Conservation (phyloP, 2,888 invertebrate genomes). For the Lasioglossum vierecki region DNA sequence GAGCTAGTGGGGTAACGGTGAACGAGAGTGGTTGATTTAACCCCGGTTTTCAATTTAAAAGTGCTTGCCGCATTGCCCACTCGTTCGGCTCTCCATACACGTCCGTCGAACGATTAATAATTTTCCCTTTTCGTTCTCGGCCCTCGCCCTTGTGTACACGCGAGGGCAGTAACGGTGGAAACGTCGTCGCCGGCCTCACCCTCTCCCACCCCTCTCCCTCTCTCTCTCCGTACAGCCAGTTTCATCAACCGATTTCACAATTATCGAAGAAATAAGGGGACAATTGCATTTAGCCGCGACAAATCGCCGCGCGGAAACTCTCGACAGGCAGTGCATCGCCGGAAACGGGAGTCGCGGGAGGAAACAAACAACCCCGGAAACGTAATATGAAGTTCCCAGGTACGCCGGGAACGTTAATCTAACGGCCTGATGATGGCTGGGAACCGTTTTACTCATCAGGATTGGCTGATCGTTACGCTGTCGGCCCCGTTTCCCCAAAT, state of each 20-base stretch:
- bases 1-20: neutral
- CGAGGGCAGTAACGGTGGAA: neutral
- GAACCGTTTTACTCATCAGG: slow-evolving; percentile 60
- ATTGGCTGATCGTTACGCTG: slow-evolving; percentile 48
- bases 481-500: slow-evolving; percentile 34
- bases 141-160: slow-evolving; percentile 16
- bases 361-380: slow-evolving; percentile 68
- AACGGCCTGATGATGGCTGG: slow-evolving; percentile 44
- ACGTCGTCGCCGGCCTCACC: neutral
- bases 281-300: slow-evolving; percentile 73
- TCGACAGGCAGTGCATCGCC: slow-evolving; percentile 49
- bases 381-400: slow-evolving; percentile 68
- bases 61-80: slow-evolving; percentile 3
- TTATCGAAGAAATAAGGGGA: slow-evolving; percentile 72
- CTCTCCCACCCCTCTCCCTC: neutral
- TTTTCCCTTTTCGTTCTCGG: slow-evolving; percentile 36
- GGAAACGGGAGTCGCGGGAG: slow-evolving; percentile 55
- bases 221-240: slow-evolving; percentile 34
- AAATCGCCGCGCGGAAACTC: slow-evolving; percentile 60
- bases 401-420: slow-evolving; percentile 58
- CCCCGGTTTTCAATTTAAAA: slow-evolving; percentile 46
- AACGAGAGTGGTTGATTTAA: slow-evolving; percentile 35
- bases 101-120: slow-evolving; percentile 45
- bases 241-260: slow-evolving; percentile 71
- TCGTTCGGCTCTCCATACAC: slow-evolving; percentile 34